Conservation (phyloP, 2,888 invertebrate species). For the Agrilus mali region DNA sequence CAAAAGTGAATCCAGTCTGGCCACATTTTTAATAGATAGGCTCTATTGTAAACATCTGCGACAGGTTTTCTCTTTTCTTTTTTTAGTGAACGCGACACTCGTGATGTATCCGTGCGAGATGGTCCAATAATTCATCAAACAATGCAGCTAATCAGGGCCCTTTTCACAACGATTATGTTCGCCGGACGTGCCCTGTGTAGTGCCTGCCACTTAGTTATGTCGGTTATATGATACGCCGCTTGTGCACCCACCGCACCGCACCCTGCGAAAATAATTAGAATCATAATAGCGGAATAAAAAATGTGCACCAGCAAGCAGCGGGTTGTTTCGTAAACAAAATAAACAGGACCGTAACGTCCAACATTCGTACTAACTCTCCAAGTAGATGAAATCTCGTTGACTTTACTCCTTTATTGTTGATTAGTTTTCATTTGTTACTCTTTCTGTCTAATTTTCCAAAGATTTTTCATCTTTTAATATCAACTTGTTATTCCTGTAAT, state of each 20-base stretch:
- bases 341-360: too few relatives aligned
- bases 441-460: too few relatives aligned
- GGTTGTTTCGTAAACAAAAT: conserved; percentile 13
- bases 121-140: conserved; percentile 29
- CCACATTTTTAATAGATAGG: conserved; percentile 26
- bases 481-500: too few relatives aligned
- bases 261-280: conserved; percentile 35
- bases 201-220: conserved; percentile 35
- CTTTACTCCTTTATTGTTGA: too few relatives aligned
- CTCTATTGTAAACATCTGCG: conserved; percentile 31
- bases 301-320: conserved; percentile 31
- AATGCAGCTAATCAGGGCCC: conserved; percentile 21
- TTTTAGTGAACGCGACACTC: conserved; percentile 15
- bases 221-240: conserved; percentile 29
- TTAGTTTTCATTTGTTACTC: too few relatives aligned
- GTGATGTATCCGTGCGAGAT: conserved; percentile 17
- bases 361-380: too few relatives aligned
- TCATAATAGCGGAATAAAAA: conserved; percentile 36
- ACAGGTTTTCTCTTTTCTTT: conserved; percentile 26
- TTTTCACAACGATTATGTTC: conserved; percentile 23
- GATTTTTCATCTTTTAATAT: too few relatives aligned
- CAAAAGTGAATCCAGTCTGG: conserved; percentile 24
- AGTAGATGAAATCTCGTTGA: too few relatives aligned
- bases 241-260: conserved; percentile 19
- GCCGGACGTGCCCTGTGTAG: conserved; percentile 16